These are phyloP conservation scores for Spinus olivaceus DNA, from an alignment of 2,797 vertebrate genomes.

Conservation along the genomic window DNA sequence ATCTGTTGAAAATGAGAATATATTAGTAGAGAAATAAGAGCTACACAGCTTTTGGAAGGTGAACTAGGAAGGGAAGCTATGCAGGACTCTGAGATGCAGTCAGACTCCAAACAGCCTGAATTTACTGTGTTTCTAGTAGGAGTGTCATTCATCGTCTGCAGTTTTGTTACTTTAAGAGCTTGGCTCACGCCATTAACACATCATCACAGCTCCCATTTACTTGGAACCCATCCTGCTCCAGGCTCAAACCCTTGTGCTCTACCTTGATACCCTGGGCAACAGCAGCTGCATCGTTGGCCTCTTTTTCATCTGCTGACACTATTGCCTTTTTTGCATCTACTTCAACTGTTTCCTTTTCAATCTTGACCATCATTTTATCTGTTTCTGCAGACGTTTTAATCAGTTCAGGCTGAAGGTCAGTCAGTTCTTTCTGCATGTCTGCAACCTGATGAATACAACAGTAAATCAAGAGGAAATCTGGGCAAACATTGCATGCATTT, in stretches of 20 bases:
- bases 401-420: slow-evolving; percentile 88
- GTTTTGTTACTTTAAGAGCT: neutral
- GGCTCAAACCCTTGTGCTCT: neutral
- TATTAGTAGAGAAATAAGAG: neutral
- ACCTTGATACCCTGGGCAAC: slow-evolving; percentile 89
- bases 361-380: slow-evolving; percentile 88
- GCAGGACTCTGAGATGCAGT: neutral
- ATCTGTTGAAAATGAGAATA: neutral
- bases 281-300: slow-evolving; percentile 88
- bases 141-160: neutral
- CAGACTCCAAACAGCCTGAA: neutral
- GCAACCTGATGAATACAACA: slow-evolving; percentile 78
- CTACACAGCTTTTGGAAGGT: neutral
- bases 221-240: neutral
- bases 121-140: neutral
- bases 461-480: neutral
- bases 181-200: neutral
- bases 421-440: slow-evolving; percentile 90
- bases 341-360: slow-evolving; percentile 85
- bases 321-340: slow-evolving; percentile 90
- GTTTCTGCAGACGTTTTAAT: slow-evolving; percentile 89
- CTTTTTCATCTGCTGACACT: slow-evolving; percentile 88
- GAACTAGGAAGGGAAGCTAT: neutral
- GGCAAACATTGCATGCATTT: neutral
- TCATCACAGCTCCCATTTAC: neutral